phyloP scores from a whole-genome alignment of 2,113 vertebrate species.

The Toxostoma redivivum region DNA sequence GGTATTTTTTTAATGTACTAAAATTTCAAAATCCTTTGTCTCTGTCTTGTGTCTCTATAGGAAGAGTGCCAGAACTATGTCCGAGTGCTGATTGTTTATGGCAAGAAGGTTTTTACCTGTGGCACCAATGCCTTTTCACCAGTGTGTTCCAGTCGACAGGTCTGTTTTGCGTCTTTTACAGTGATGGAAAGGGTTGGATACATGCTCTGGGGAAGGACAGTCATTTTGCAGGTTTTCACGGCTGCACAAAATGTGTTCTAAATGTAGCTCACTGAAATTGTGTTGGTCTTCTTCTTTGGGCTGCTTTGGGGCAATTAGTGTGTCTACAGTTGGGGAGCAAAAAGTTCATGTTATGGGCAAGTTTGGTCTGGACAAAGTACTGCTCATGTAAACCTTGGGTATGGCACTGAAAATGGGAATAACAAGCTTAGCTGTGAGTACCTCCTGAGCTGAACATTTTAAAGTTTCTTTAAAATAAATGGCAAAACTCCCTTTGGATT shows the following conservation, averaged over 20 bases:
- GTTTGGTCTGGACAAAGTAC: neutral
- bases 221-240: neutral
- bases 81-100: slow-evolving; percentile 89
- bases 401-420: neutral
- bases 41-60: slow-evolving; percentile 63
- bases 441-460: neutral
- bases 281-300: neutral
- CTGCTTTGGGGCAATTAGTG: neutral
- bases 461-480: neutral
- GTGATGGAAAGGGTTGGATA: neutral
- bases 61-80: slow-evolving; percentile 98
- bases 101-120: slow-evolving; percentile 93
- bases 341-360: neutral
- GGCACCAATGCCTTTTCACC: slow-evolving; percentile 97
- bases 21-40: neutral
- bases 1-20: neutral
- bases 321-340: neutral
- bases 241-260: neutral
- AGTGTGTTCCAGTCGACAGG: slow-evolving; percentile 91
- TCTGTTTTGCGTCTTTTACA: slow-evolving; percentile 47
- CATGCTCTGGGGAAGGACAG: neutral
- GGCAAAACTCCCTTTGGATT: neutral
- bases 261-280: neutral
- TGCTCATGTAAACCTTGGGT: neutral
- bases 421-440: neutral